A percentile compares a stretch with the other conserved stretches of the same genome.
Evolutionary conservation across 2,797 vertebrate species (phyloP).

Genomic region (Falco berigora): DNA sequence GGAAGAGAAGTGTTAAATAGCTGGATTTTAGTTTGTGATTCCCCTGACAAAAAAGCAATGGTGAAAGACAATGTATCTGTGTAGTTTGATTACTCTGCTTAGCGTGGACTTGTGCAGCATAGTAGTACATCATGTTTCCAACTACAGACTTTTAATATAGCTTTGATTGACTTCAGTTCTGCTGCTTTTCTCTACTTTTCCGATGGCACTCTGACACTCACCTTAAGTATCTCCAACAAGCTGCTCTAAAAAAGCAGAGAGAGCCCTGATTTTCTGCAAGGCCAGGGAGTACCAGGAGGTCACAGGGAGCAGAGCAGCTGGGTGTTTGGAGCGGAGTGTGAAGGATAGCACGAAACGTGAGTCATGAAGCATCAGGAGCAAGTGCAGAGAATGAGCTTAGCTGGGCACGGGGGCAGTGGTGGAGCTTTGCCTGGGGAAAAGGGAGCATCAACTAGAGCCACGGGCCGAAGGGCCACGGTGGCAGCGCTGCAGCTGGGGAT

Average conservation of each 20-base stretch:
- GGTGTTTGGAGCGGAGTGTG: neutral
- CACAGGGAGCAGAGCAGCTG: neutral
- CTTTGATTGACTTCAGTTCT: neutral
- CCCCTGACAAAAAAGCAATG: neutral
- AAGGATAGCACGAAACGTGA: neutral
- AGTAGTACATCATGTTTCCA: neutral
- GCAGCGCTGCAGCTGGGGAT: neutral
- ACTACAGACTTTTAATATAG: neutral
- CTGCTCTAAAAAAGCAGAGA: neutral
- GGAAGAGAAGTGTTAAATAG: neutral
- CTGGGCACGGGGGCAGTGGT: neutral
- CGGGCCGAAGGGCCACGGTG: neutral
- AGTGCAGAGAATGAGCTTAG: neutral
- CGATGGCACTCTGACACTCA: neutral
- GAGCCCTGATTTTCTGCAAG: neutral
- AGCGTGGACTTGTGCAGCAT: neutral
- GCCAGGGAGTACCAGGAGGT: neutral
- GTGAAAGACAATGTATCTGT: neutral
- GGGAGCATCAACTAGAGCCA: neutral
- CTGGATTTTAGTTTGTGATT: neutral
- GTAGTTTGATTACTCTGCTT: neutral
- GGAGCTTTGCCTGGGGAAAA: neutral
- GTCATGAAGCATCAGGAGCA: neutral
- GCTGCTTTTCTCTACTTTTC: neutral
- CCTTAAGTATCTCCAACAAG: neutral